Base-by-base conservation (phyloP, 2,888 invertebrate genomes). In the Parnassius mnemosyne region DNA sequence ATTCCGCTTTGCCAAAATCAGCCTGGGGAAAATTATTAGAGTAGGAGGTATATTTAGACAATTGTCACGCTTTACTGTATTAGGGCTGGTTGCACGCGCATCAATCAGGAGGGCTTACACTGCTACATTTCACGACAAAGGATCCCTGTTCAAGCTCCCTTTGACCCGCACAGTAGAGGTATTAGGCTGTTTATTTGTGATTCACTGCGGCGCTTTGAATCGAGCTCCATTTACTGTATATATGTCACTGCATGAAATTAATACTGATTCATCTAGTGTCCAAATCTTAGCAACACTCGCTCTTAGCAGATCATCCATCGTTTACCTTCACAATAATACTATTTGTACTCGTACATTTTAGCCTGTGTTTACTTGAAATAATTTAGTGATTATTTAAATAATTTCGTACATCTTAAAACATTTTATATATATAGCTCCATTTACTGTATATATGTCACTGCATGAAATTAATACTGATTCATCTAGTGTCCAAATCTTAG, bases 71-170 rank as follows among this genome's bases (percentile, higher is more conserved):
- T 20, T 42, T 44, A 49, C 43, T 49, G 53, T 54, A 47, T 53
- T 57, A 57, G 42, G 43, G 53, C 52, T 56, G 55, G 55, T 54
- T 43, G 58, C 60, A 53, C 56, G 56, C 55, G 55, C 59, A 63
- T 63, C 60, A 50, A 63, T 63, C 63, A 63, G 16, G 34, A 52
- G 52, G 56, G 63, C 52, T 63, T 59, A 63, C 51, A 16, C 43
- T 25, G 42, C 7, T 10, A 42, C 41, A 34, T 53, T 13, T 12
- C 46, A 46, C 41, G 47, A 63, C 55, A 53, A 60, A 60, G 59
- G 59, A 41, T 41, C 52, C 51, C 46, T 49, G 58, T 52, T 47
- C 53, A 50, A 57, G 49, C 52, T 53, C 53, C 11, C 62, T 57
- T 54, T 63, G 62, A 54, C 62, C 58, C 54, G 41, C 53, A 57